Evolutionary conservation across 2,888 invertebrate genomes (phyloP), one percentile per base, ranked within the genome.

Genomic region (Bedellia somnulentella): DNA sequence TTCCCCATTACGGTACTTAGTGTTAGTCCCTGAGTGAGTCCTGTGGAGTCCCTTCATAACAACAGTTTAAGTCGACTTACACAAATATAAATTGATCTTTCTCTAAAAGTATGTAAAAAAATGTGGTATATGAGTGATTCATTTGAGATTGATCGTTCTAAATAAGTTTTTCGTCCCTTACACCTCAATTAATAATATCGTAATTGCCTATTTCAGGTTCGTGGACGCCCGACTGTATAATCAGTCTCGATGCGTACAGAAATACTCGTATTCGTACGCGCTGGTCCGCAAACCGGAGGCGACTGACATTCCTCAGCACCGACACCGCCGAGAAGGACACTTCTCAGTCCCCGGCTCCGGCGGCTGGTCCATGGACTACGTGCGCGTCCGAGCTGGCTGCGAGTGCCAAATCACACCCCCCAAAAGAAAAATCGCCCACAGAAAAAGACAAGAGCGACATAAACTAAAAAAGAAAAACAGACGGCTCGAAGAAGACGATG

Each of bases 251-350:
- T 93, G 93, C 66, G 85, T 87, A 27, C 92, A 93, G 57, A 85
- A 86, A 57, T 89, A 86, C 59, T 86, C 89, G 27, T 91, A 86
- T 55, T 85, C 87, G 3, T 93, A 93, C 66, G 93, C 92, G 32
- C 75, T 92, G 42, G 86, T 91, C 33, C 80, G 86, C 43, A 83
- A 85, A 49, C 76, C 57, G 33, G 49, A 67, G 38, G 58, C 62
- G 24, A 58, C 63, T 21, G 66, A 71, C 31, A 59, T 61, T 39
- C 75, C 73, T 23, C 52, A 55, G 24, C 57, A 53, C 30, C 38
- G 56, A 32, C 56, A 56, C 39, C 55, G 63, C 39, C 58, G 64
- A 13, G 63, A 68, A 34, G 61, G 63, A 23, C 59, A 64, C 35
- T 64, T 70, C 45, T 56, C 66, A 2, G 66, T 82, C 40, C 78